Conservation (phyloP, 2,113 vertebrate genomes). For the Charina bottae region DNA sequence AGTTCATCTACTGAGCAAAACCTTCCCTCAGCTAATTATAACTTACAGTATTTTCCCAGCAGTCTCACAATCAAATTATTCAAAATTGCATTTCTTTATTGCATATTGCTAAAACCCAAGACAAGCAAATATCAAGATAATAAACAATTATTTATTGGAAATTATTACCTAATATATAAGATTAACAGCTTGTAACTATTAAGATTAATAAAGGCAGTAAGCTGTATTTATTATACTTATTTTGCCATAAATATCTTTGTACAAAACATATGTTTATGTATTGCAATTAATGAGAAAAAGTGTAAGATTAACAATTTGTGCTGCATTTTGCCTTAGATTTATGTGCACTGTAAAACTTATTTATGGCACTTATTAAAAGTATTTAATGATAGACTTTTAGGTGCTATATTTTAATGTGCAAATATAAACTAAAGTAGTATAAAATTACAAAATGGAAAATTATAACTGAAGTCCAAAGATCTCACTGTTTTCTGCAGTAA, state of each 20-base stretch:
- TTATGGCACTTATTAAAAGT: slow-evolving; percentile 98
- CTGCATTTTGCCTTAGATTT: slow-evolving; percentile 97
- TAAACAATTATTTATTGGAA: slow-evolving; percentile 99
- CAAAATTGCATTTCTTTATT: slow-evolving; percentile 89
- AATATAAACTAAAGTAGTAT: slow-evolving; percentile 92
- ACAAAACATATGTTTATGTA: slow-evolving; percentile 98
- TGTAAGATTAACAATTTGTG: slow-evolving; percentile 96
- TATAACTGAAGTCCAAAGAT: slow-evolving; percentile 92
- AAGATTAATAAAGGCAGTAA: slow-evolving; percentile 92
- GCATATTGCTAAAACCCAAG: slow-evolving; percentile 86
- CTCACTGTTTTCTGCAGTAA: slow-evolving; percentile 93
- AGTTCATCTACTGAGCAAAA: slow-evolving; percentile 74
- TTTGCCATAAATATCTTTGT: slow-evolving; percentile 92
- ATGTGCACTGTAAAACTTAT: slow-evolving; percentile 91
- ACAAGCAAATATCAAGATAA: slow-evolving; percentile 89
- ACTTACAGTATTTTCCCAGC: slow-evolving; percentile 82
- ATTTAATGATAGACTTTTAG: slow-evolving; percentile 97
- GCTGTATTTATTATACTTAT: slow-evolving; percentile 99
- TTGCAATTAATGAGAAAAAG: slow-evolving; percentile 94
- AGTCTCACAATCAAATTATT: slow-evolving; percentile 88
- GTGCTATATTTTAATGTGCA: slow-evolving; percentile 95
- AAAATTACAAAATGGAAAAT: slow-evolving; percentile 90
- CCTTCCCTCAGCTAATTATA: slow-evolving; percentile 81
- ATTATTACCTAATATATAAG: slow-evolving; percentile 99
- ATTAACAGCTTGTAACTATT: slow-evolving; percentile 98